A percentile compares a stretch with the other conserved stretches of the same genome.
Evolutionary conservation across 2,113 vertebrate species (phyloP).

Genomic region (Ictalurus furcatus): DNA sequence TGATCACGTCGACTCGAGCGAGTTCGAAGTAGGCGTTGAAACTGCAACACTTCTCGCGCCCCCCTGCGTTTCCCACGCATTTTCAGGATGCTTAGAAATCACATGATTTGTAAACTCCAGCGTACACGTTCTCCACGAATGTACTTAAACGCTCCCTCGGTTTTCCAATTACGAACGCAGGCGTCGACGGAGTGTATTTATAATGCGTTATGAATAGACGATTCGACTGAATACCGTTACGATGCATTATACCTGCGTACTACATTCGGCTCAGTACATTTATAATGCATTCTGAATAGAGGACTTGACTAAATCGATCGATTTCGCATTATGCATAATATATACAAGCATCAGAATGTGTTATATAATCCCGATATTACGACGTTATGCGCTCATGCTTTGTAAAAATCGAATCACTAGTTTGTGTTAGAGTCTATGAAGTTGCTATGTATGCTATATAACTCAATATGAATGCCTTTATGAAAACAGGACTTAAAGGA

Average conservation of each 20-base stretch:
- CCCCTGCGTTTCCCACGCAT: conserved; percentile 25
- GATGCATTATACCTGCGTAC: too few relatives aligned
- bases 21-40: conserved; percentile 35
- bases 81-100: conserved; percentile 51
- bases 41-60: conserved; percentile 31
- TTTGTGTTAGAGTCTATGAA: neutral
- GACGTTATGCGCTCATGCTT: too few relatives aligned
- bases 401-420: too few relatives aligned
- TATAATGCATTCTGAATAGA: neutral
- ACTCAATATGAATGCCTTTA: too few relatives aligned
- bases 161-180: neutral
- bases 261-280: too few relatives aligned
- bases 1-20: conserved; percentile 18
- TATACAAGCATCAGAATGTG: neutral
- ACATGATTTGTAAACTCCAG: conserved; percentile 32
- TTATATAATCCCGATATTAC: too few relatives aligned
- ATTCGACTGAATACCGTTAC: neutral
- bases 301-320: too few relatives aligned
- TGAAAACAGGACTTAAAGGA: too few relatives aligned
- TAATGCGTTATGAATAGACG: neutral
- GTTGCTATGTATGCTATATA: neutral
- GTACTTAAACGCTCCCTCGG: neutral
- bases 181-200: neutral
- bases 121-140: neutral
- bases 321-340: neutral